Base-by-base conservation (phyloP, 2,888 invertebrate genomes). In the Tenthredo scrophulariae region DNA sequence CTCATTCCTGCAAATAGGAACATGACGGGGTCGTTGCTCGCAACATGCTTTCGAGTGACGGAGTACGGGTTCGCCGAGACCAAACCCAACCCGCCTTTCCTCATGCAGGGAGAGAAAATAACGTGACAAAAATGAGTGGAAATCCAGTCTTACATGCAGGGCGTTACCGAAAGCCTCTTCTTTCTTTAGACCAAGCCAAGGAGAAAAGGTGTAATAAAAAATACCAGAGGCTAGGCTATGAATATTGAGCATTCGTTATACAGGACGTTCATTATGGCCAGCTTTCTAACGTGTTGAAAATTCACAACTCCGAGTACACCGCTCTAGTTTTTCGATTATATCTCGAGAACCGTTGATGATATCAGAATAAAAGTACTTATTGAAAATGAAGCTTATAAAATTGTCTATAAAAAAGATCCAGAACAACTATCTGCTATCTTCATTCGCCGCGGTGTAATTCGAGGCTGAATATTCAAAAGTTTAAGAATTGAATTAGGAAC, bases 181-280 rank as follows among this genome's bases (percentile, higher is more conserved):
- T 33, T 70, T 33, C 70, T 50, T 50, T 50, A 50, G 0, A 26
- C 43, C 2, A 1, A 15, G n/a, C 15, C 18, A 37, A 7, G 26
- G 50, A 26, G 5, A 46, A 50, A 50, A 18, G 13, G 33, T 72
- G 33, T 77, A 50, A 50, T 77, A 29, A 77, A 54, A 75, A 77
- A 33, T 77, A 77, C 4, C 18, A 29, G 18, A 29, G 50, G 29
- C 26, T 15, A 15, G 29, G 77, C 15, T 54, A 18, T 77, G 50
- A 54, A 77, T 77, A 77, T 77, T 77, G 26, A 77, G 40, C 50
- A 26, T n/a, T 74, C 43, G 10, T 29, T 74, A 33, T 43, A n/a
- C 37, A 22, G 33, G 37, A 33, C 18, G 29, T 33, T 18, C 37
- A 13, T 18, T 33, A n/a, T 15, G 18, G 9, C 70, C 15, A 15